Percentiles rank a stretch among this genome's conserved stretches.
phyloP scores from a whole-genome alignment of 2,797 vertebrate species.

The Anguilla obscura region DNA sequence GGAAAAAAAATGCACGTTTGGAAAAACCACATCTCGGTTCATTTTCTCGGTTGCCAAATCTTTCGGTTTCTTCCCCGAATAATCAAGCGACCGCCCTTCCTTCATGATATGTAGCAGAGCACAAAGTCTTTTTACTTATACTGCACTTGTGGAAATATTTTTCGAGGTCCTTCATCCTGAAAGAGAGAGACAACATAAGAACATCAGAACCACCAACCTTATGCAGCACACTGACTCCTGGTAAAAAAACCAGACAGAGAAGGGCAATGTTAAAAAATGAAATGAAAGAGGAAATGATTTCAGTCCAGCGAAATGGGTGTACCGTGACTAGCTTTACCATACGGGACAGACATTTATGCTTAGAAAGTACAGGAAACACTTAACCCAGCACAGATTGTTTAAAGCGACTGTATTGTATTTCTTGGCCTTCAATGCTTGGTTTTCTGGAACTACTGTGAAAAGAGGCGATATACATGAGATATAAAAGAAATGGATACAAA shows the following conservation, averaged over 20 bases:
- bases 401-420: slow-evolving; percentile 55
- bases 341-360: slow-evolving; percentile 66
- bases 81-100: slow-evolving; percentile 78
- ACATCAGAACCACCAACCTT: slow-evolving; percentile 52
- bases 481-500: slow-evolving; percentile 1
- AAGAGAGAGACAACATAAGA: slow-evolving; percentile 49
- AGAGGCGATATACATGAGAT: slow-evolving; percentile 10
- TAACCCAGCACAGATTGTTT: slow-evolving; percentile 51
- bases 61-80: slow-evolving; percentile 70
- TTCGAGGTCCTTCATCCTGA: slow-evolving; percentile 82
- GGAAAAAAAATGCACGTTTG: slow-evolving; percentile 65
- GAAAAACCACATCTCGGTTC: slow-evolving; percentile 48
- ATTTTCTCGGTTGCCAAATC: slow-evolving; percentile 62
- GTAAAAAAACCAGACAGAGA: slow-evolving; percentile 62
- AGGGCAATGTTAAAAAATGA: background rate
- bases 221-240: slow-evolving; percentile 65
- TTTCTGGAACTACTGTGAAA: background rate
- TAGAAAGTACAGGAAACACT: slow-evolving; percentile 38
- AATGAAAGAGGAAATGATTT: slow-evolving; percentile 36
- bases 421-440: background rate
- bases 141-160: slow-evolving; percentile 90
- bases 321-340: slow-evolving; percentile 56
- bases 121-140: slow-evolving; percentile 91
- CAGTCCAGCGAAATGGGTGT: slow-evolving; percentile 59
- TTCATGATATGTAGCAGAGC: slow-evolving; percentile 86